Evolutionary conservation across 2,797 vertebrate species (phyloP).

Genomic region (Mormyrops attenuatus): DNA sequence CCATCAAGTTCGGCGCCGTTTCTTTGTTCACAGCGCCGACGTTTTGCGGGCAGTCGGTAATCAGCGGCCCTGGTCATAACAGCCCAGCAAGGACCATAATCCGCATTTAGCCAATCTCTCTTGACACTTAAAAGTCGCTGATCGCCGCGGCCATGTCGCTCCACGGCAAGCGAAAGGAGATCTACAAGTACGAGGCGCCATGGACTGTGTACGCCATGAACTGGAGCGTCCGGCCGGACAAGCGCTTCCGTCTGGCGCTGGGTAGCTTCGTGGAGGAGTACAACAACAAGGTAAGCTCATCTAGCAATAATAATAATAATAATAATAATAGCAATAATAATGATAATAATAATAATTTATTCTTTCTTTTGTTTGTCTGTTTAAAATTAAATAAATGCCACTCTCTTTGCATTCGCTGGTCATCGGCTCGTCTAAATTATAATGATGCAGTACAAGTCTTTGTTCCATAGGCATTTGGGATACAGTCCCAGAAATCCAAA

Average conservation of each 20-base stretch:
- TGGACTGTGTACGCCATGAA: conserved; percentile 99
- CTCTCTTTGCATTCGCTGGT: background rate
- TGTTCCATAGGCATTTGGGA: background rate
- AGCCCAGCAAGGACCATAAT: background rate
- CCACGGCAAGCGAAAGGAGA: conserved; percentile 98
- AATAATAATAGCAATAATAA: background rate
- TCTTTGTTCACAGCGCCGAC: background rate
- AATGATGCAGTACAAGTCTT: background rate
- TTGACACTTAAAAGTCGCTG: background rate
- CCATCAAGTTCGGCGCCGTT: background rate
- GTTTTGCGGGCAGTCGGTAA: background rate
- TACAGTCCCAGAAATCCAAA: background rate
- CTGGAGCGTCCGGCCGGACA: conserved; percentile 98
- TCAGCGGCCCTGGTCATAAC: background rate
- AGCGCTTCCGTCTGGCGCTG: conserved; percentile 89
- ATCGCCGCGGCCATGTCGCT: conserved; percentile 72
- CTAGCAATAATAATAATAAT: background rate
- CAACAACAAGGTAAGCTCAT: conserved; percentile 83
- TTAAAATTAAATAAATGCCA: background rate
- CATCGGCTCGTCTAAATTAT: background rate
- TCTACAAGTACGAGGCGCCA: conserved; percentile 98
- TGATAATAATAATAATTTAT: background rate
- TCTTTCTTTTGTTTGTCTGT: background rate
- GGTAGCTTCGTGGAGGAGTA: conserved; percentile 98
- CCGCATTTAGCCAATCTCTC: background rate